Percentiles rank a stretch among this genome's conserved stretches.
phyloP scores from a whole-genome alignment of 2,888 invertebrate species.

The Drosophila subquinaria region DNA sequence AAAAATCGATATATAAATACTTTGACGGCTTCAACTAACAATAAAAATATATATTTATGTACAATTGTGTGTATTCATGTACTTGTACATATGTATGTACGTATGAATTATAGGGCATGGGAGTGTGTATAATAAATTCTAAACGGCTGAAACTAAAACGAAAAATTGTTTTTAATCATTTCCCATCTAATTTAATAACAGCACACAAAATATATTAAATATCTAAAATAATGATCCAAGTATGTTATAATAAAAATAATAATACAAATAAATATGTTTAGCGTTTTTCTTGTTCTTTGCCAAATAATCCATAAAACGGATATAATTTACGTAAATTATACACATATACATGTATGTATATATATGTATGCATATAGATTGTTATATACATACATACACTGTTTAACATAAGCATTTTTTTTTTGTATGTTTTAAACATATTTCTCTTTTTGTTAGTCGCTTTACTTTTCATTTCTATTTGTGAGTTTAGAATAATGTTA shows the following conservation, averaged over 20 bases:
- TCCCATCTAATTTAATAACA: conserved; percentile 56
- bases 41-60: conserved; percentile 25
- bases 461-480: conserved; percentile 12
- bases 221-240: conserved; percentile 8
- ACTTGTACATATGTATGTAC: conserved; percentile 3
- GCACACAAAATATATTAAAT: conserved; percentile 44
- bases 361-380: conserved; percentile 15
- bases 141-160: conserved; percentile 42
- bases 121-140: conserved; percentile 15
- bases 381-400: conserved; percentile 39
- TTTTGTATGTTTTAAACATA: conserved; percentile 58
- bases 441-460: conserved; percentile 26
- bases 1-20: conserved; percentile 42
- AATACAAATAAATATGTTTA: conserved; percentile 54
- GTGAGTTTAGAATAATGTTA: conserved; percentile 39
- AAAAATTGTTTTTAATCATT: conserved; percentile 31
- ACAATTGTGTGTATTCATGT: background rate
- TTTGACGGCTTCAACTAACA: conserved; percentile 56
- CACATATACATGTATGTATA: conserved; percentile 40
- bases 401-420: conserved; percentile 47
- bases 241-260: conserved; percentile 17
- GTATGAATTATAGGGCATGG: background rate
- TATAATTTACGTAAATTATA: conserved; percentile 63
- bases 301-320: conserved; percentile 78
- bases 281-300: conserved; percentile 47